These are phyloP conservation scores for Drosophila testacea DNA, from an alignment of 2,888 invertebrate genomes.

Conservation along the genomic window DNA sequence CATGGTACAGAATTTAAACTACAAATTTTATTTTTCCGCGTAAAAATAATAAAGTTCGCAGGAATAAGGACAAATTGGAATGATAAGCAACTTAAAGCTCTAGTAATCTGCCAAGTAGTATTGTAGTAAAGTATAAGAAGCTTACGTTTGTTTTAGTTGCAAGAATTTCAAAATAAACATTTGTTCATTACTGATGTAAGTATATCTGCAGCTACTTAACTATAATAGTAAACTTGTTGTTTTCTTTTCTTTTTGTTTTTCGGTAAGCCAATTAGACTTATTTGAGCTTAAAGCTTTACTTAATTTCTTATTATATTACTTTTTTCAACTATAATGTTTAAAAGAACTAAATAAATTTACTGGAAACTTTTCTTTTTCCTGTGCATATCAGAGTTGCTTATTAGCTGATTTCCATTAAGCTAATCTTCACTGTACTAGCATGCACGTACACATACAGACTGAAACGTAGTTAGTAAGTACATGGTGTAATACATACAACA, in stretches of 20 bases:
- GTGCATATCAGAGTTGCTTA: slow-evolving; percentile 12
- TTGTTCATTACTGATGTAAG: neutral
- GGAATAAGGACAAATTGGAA: neutral
- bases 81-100: neutral
- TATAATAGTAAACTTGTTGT: neutral
- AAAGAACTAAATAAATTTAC: neutral
- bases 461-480: slow-evolving; percentile 10
- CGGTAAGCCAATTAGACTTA: neutral
- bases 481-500: slow-evolving; percentile 8
- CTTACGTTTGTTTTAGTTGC: neutral
- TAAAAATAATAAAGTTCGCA: neutral
- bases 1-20: neutral
- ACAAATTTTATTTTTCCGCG: neutral
- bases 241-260: neutral
- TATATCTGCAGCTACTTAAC: neutral
- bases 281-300: neutral
- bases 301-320: too few relatives aligned
- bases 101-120: neutral
- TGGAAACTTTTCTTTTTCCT: slow-evolving; percentile 8
- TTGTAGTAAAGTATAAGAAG: neutral
- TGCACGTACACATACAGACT: neutral
- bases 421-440: slow-evolving; percentile 58
- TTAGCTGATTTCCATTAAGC: slow-evolving; percentile 60
- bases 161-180: neutral
- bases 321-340: neutral